These are phyloP conservation scores for Cairina moschata DNA, from an alignment of 2,113 vertebrate species.

Conservation along the genomic window DNA sequence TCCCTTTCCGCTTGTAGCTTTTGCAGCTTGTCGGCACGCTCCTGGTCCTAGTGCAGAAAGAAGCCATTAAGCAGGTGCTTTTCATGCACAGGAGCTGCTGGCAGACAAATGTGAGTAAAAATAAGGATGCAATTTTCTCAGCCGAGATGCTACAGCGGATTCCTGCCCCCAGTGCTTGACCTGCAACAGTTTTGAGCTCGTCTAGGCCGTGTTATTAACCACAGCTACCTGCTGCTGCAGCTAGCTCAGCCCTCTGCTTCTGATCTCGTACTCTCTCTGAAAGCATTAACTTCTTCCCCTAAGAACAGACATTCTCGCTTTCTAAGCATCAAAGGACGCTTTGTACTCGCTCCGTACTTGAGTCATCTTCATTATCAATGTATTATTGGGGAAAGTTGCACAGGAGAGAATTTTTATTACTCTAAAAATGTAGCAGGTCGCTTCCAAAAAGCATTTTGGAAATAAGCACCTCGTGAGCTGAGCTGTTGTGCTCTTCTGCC, in stretches of 20 bases:
- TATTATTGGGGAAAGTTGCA: background rate
- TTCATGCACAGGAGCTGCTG: background rate
- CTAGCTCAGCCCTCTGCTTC: background rate
- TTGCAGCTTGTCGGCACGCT: constrained; percentile 79
- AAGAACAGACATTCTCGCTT: background rate
- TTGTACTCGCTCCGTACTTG: background rate
- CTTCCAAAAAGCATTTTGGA: background rate
- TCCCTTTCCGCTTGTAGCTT: constrained; percentile 80
- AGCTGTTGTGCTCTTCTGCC: background rate
- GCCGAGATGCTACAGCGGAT: background rate
- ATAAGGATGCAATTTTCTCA: fast-evolving
- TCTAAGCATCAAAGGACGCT: background rate
- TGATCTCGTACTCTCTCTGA: background rate
- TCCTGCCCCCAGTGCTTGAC: fast-evolving
- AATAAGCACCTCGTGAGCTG: background rate
- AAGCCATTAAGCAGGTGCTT: background rate
- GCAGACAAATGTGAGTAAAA: fast-evolving
- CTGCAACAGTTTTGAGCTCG: background rate
- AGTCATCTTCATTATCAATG: background rate
- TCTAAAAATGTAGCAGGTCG: background rate
- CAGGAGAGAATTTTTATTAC: background rate
- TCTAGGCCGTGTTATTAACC: background rate
- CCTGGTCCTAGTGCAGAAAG: constrained; percentile 71
- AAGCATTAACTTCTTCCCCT: background rate
- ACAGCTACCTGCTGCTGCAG: background rate